These are phyloP conservation scores for Alauda arvensis DNA, from an alignment of 2,797 vertebrate species.

Conservation along the genomic window DNA sequence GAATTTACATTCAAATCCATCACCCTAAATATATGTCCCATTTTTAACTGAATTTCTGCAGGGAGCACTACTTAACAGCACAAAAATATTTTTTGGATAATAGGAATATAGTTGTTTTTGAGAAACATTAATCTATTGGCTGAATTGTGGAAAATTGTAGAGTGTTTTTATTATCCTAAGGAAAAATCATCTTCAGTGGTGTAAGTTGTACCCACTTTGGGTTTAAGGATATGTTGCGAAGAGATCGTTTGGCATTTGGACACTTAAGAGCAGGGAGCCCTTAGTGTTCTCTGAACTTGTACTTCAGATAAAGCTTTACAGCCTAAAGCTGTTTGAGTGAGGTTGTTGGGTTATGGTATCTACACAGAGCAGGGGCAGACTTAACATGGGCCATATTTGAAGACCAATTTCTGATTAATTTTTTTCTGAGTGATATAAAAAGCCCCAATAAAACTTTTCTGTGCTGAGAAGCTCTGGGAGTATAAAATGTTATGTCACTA, in stretches of 20 bases:
- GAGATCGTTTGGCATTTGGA: not conserved
- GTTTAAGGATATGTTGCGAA: not conserved
- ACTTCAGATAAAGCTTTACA: not conserved
- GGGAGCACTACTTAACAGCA: not conserved
- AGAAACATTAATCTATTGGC: not conserved
- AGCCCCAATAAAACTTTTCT: not conserved
- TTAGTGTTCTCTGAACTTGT: not conserved
- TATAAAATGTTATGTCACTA: not conserved
- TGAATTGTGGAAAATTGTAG: not conserved
- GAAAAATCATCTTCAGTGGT: not conserved
- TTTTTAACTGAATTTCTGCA: not conserved
- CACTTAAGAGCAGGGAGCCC: not conserved
- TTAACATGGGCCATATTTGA: not conserved
- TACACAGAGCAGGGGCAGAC: not conserved
- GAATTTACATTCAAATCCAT: not conserved
- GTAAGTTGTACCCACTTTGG: not conserved
- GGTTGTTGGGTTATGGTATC: not conserved
- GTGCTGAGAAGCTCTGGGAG: not conserved
- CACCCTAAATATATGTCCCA: not conserved
- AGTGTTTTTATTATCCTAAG: not conserved
- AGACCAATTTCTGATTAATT: not conserved
- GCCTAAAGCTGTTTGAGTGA: not conserved
- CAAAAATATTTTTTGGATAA: not conserved
- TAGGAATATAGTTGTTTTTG: not conserved
- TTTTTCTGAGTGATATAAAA: not conserved